phyloP scores from a whole-genome alignment of 2,797 vertebrate genomes.

The Parauchenoglanis punctatus region DNA sequence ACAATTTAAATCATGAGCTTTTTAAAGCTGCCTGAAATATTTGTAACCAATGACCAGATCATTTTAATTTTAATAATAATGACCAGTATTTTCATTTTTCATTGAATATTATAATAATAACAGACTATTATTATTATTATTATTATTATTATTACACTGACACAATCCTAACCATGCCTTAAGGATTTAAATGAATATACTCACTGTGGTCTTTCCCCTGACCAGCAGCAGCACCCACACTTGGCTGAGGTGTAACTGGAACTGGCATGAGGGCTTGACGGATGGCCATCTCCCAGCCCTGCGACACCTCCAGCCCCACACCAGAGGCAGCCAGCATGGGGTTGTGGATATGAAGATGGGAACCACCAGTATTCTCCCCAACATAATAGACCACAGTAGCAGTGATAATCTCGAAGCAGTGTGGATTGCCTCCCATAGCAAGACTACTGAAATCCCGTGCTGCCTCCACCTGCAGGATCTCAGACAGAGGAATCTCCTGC shows the following conservation, averaged over 20 bases:
- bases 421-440: constrained; percentile 90
- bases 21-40: not conserved
- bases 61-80: not conserved
- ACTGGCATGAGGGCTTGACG: constrained; percentile 97
- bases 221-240: constrained; percentile 83
- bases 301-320: constrained; percentile 91
- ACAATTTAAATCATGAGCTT: not conserved
- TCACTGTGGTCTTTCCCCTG: constrained; percentile 97
- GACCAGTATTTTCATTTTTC: not conserved
- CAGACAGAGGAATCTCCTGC: constrained; percentile 96
- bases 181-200: constrained; percentile 60
- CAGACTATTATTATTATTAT: not conserved
- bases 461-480: constrained; percentile 93
- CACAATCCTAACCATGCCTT: not conserved
- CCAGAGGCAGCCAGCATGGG: constrained; percentile 89
- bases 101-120: not conserved
- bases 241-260: constrained; percentile 94
- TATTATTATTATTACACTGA: not conserved
- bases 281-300: constrained; percentile 97
- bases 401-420: constrained; percentile 98
- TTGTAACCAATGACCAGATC: not conserved
- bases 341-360: constrained; percentile 78
- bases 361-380: constrained; percentile 89
- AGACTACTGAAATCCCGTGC: constrained; percentile 85
- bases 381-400: constrained; percentile 96